Evolutionary conservation across 2,888 invertebrate species (phyloP).

Genomic region (Microdon myrmicae): DNA sequence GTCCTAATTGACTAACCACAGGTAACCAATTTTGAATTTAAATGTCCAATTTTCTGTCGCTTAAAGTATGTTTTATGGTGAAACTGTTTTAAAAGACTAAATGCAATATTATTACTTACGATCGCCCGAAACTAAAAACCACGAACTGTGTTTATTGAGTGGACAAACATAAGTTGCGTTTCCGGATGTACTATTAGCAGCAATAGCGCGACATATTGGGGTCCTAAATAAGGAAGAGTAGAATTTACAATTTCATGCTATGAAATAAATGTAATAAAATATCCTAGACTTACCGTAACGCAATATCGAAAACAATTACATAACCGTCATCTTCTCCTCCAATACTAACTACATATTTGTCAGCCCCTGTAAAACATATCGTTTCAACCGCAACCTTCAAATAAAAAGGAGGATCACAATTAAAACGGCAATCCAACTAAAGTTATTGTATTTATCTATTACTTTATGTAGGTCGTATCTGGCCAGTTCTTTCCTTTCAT

Average conservation of each 20-base stretch:
- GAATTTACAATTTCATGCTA: background rate
- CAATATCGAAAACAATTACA: slow-evolving; percentile 85
- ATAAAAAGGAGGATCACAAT: background rate
- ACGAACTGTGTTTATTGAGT: slow-evolving; percentile 70
- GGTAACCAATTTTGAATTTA: no score
- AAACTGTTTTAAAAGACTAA: slow-evolving; percentile 8
- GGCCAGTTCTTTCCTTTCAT: slow-evolving; percentile 71
- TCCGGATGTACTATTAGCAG: slow-evolving; percentile 77
- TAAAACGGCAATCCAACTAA: background rate
- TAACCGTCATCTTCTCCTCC: slow-evolving; percentile 92
- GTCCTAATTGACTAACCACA: no score
- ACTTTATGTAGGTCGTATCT: slow-evolving; percentile 87
- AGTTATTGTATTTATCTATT: background rate
- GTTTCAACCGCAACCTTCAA: slow-evolving; percentile 80
- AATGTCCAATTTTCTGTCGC: no score
- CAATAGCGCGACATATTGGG: slow-evolving; percentile 73
- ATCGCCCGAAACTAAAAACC: slow-evolving; percentile 81
- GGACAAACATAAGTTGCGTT: slow-evolving; percentile 72
- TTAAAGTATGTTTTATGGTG: no score
- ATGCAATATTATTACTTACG: slow-evolving; percentile 63
- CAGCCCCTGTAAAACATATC: slow-evolving; percentile 83
- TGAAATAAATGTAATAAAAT: background rate
- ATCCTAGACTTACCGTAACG: slow-evolving; percentile 64
- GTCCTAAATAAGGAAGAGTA: slow-evolving; percentile 58
- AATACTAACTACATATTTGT: slow-evolving; percentile 83